phyloP scores from a whole-genome alignment of 2,888 invertebrate genomes.

The Strigamia maritima region DNA sequence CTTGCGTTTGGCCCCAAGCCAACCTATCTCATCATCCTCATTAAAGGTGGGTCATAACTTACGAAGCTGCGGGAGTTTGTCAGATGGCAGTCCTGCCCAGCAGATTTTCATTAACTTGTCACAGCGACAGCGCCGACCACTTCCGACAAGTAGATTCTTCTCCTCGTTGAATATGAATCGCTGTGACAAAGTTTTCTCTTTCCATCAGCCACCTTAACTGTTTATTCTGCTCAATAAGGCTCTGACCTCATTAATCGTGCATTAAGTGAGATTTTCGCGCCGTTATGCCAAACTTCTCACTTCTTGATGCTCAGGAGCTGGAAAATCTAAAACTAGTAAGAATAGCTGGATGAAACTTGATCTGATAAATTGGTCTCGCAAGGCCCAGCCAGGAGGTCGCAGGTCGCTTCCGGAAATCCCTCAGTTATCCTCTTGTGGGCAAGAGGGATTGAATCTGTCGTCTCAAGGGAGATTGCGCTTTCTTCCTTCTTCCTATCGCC shows the following conservation, averaged over 20 bases:
- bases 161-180: neutral
- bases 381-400: slow-evolving; percentile 28
- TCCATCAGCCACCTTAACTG: neutral
- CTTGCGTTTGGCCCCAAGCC: slow-evolving; percentile 3
- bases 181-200: neutral
- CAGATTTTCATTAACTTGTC: slow-evolving; percentile 30
- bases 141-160: neutral
- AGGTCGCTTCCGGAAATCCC: slow-evolving; percentile 32
- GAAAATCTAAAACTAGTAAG: neutral
- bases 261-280: neutral
- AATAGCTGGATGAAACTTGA: slow-evolving; percentile 1
- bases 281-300: neutral
- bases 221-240: neutral
- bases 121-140: slow-evolving; percentile 3
- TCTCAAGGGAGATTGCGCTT: slow-evolving; percentile 26
- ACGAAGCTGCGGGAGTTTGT: slow-evolving; percentile 9
- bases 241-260: neutral
- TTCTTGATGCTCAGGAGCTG: neutral
- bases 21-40: slow-evolving; percentile 32
- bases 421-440: slow-evolving; percentile 32
- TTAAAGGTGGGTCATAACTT: slow-evolving; percentile 25
- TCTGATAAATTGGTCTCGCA: slow-evolving; percentile 30
- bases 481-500: slow-evolving; percentile 24
- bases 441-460: slow-evolving; percentile 34
- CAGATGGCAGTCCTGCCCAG: slow-evolving; percentile 13